Conservation (phyloP, 2,888 invertebrate genomes). For the Norana najaformis region DNA sequence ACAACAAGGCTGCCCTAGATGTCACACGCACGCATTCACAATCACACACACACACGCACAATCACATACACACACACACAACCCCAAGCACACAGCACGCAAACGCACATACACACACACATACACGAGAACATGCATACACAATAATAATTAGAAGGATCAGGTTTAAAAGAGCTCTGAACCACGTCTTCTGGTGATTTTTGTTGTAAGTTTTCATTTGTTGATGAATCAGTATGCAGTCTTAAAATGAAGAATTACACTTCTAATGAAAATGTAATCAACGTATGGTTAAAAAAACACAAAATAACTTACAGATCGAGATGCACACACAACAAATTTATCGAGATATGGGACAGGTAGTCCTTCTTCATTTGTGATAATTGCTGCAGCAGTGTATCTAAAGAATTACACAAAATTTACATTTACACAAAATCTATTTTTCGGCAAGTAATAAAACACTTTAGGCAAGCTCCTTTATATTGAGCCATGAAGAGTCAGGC, state of each 20-base stretch:
- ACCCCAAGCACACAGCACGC: too few relatives aligned
- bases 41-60: too few relatives aligned
- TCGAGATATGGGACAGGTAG: neutral
- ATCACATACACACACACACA: too few relatives aligned
- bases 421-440: too few relatives aligned
- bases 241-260: neutral
- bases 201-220: neutral
- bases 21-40: too few relatives aligned
- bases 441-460: too few relatives aligned
- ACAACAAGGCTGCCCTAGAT: neutral
- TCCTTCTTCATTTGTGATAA: neutral
- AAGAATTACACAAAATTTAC: neutral
- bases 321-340: neutral
- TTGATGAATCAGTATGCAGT: neutral
- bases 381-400: constrained; percentile 18
- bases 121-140: too few relatives aligned
- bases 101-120: too few relatives aligned
- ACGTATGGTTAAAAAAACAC: neutral
- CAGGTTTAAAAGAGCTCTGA: neutral
- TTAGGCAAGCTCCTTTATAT: too few relatives aligned
- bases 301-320: constrained; percentile 5
- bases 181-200: neutral
- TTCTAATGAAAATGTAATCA: neutral
- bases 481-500: too few relatives aligned
- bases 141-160: neutral